phyloP scores from a whole-genome alignment of 2,113 vertebrate species.

The Haemorhous mexicanus region DNA sequence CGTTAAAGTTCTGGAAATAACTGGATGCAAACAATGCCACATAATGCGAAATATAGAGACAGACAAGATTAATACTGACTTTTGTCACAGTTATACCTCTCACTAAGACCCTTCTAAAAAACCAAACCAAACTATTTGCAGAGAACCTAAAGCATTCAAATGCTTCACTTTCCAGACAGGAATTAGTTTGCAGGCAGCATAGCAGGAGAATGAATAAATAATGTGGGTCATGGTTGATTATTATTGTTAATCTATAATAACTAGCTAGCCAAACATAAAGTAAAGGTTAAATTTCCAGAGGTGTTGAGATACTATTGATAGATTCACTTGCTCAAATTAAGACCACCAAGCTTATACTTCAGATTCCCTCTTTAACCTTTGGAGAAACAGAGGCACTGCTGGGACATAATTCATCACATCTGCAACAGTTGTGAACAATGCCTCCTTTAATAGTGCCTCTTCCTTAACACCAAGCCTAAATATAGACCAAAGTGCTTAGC shows the following conservation, averaged over 20 bases:
- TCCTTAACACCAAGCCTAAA: not conserved
- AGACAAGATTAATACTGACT: not conserved
- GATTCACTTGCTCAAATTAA: not conserved
- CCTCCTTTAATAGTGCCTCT: not conserved
- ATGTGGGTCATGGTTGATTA: not conserved
- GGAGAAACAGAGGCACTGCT: not conserved
- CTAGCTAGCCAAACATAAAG: constrained; percentile 27
- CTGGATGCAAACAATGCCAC: not conserved
- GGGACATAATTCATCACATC: not conserved
- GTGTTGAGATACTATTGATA: not conserved
- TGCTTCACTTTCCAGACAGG: not conserved
- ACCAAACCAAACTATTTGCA: not conserved
- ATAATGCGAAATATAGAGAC: not conserved
- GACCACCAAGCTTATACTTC: not conserved
- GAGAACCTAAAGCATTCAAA: not conserved
- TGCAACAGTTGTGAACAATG: not conserved
- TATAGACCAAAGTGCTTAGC: not conserved
- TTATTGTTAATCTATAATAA: constrained; percentile 38
- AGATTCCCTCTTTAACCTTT: not conserved
- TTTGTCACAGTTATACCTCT: not conserved
- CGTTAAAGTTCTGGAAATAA: constrained; percentile 25
- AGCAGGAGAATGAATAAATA: constrained; percentile 27
- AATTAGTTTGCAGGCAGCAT: not conserved
- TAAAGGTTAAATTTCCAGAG: constrained; percentile 33
- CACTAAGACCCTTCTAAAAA: not conserved